These are phyloP conservation scores for Aldabrachelys gigantea DNA, from an alignment of 2,113 vertebrate genomes.

Conservation along the genomic window DNA sequence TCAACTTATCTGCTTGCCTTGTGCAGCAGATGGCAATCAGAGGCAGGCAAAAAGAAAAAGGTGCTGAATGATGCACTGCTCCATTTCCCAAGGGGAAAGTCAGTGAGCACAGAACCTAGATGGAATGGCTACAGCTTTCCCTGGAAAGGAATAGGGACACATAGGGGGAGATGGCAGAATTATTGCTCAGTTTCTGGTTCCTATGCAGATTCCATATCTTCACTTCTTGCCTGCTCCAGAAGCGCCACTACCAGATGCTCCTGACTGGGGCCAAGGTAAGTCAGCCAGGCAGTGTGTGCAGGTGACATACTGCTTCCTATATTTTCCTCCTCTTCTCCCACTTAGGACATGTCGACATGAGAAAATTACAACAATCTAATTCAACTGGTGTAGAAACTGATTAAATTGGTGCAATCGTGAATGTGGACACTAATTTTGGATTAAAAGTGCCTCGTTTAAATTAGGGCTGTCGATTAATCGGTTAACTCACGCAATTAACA, in stretches of 20 bases:
- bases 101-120: neutral
- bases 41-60: neutral
- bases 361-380: neutral
- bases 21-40: conserved; percentile 3
- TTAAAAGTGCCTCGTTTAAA: neutral
- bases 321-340: neutral
- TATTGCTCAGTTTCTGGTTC: neutral
- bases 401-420: neutral
- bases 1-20: neutral
- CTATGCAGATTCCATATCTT: neutral
- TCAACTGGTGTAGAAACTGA: neutral
- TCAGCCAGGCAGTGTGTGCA: neutral
- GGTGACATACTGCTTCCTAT: neutral
- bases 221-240: neutral
- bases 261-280: neutral
- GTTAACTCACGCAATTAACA: too few species aligned
- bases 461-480: too few species aligned
- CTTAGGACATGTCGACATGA: neutral
- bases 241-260: neutral
- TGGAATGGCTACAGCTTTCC: neutral
- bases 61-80: neutral
- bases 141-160: neutral
- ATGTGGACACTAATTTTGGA: neutral
- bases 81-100: neutral
- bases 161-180: neutral